These are phyloP conservation scores for Melopsittacus undulatus DNA, from an alignment of 2,797 vertebrate species.

Conservation along the genomic window DNA sequence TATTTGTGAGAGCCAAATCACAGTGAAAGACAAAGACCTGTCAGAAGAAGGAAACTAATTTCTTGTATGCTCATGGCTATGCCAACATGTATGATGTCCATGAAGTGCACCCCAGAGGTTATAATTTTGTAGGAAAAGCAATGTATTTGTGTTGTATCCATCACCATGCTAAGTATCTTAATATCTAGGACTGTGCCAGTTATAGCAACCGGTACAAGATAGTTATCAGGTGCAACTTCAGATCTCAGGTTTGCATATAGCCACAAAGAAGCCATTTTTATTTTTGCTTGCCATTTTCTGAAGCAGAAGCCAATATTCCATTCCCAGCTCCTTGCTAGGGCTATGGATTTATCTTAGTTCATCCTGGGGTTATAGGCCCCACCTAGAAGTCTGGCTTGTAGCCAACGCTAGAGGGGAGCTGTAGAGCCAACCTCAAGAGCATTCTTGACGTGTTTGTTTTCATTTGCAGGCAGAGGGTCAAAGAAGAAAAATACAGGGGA, in stretches of 20 bases:
- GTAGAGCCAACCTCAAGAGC: conserved; percentile 56
- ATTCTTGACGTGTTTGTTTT: conserved; percentile 62
- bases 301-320: background rate
- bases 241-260: background rate
- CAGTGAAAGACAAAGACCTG: background rate
- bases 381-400: conserved; percentile 53
- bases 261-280: background rate
- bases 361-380: conserved; percentile 50
- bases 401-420: conserved; percentile 56
- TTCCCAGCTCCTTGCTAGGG: background rate
- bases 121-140: background rate
- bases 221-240: background rate
- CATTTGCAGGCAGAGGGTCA: conserved; percentile 22
- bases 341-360: conserved; percentile 60
- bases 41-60: background rate
- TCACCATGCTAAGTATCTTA: background rate
- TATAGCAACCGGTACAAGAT: background rate
- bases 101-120: background rate
- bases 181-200: background rate
- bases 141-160: background rate
- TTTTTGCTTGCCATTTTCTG: background rate
- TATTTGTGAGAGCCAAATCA: background rate
- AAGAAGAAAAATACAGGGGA: conserved; percentile 37
- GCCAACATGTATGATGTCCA: background rate
- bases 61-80: background rate